Base-by-base conservation (phyloP, 2,888 invertebrate genomes). In the Phortica magna region DNA sequence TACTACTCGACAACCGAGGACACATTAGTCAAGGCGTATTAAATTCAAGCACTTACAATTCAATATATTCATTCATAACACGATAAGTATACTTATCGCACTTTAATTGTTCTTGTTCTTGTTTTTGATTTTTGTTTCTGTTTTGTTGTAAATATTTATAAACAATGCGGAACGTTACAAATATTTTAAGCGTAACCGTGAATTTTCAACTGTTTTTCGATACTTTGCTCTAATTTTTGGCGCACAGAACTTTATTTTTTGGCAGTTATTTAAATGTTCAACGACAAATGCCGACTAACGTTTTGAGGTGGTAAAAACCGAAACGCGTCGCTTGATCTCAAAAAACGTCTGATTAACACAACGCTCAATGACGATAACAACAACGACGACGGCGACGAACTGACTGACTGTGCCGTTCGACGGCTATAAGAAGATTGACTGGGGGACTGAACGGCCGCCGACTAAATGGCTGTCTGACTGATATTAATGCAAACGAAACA, bases 251-350 rank as follows among this genome's bases (percentile, higher is more conserved):
- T 59, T 7, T 12, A 2, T 59, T 59, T 9, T 12, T n/a, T 59
- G n/a, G 59, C 59, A n/a, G 59, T 59, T 53, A 43, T 48, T 53
- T 10, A 53, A 17, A 42, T 6, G 17, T 3, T 22, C 5, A 22
- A 53, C 10, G 9, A 57, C 84, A 82, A 89, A 81, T 83, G 83
- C 84, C 84, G 87, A 90, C 90, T 90, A 85, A 79, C 64, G 71
- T 39, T 72, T 78, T 70, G 68, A 9, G 48, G 48, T 48, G 83
- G 83, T 61, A 61, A 61, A 61, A 61, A 17, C 22, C 61, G 48
- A 9, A 48, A 43, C 43, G 7, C 43, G 43, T 7, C 7, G 48
- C 1, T 43, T 48, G 48, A 53, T 41, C 41, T 88, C 80, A 83
- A 84, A 87, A 84, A 12, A 67, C 53, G 41, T 59, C 71, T 78